These are phyloP conservation scores for Drosophila siamana DNA, from an alignment of 2,888 invertebrate genomes.

Conservation along the genomic window DNA sequence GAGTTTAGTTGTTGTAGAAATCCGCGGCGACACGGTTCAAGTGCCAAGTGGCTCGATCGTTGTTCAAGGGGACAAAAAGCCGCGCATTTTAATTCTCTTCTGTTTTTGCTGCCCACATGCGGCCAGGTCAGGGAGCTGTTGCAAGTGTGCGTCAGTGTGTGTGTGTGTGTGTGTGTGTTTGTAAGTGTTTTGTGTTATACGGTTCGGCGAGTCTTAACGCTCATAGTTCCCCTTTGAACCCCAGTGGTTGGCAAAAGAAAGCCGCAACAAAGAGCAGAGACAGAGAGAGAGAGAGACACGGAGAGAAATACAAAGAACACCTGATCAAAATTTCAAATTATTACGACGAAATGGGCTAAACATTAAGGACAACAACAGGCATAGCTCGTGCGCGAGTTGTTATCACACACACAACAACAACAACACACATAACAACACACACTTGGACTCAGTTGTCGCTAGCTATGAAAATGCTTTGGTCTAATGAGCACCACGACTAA, in stretches of 20 bases:
- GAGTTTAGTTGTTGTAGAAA: constrained; percentile 19
- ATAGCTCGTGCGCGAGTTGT: constrained; percentile 74
- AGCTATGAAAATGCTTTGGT: constrained; percentile 73
- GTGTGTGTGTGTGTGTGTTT: not conserved
- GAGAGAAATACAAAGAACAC: constrained; percentile 64
- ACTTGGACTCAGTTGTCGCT: constrained; percentile 21
- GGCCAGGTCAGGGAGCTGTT: constrained; percentile 26
- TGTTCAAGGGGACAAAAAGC: constrained; percentile 41
- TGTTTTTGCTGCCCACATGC: constrained; percentile 62
- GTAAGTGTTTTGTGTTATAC: constrained; percentile 59
- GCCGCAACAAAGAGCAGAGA: constrained; percentile 45
- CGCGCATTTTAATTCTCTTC: constrained; percentile 48
- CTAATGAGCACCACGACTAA: constrained; percentile 70
- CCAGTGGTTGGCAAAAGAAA: constrained; percentile 52
- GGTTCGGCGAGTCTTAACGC: constrained; percentile 76
- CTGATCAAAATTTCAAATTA: constrained; percentile 81
- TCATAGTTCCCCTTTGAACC: constrained; percentile 76
- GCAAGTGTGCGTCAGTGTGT: constrained; percentile 16
- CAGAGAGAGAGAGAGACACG: constrained; percentile 19
- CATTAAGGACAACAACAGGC: constrained; percentile 68
- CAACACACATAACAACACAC: constrained; percentile 27
- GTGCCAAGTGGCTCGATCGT: constrained; percentile 60
- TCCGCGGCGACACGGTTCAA: constrained; percentile 72
- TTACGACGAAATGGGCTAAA: constrained; percentile 70
- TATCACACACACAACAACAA: constrained; percentile 52